A percentile compares a stretch with the other conserved stretches of the same genome.
Evolutionary conservation across 2,797 vertebrate genomes (phyloP).

Genomic region (Halcyon badia): DNA sequence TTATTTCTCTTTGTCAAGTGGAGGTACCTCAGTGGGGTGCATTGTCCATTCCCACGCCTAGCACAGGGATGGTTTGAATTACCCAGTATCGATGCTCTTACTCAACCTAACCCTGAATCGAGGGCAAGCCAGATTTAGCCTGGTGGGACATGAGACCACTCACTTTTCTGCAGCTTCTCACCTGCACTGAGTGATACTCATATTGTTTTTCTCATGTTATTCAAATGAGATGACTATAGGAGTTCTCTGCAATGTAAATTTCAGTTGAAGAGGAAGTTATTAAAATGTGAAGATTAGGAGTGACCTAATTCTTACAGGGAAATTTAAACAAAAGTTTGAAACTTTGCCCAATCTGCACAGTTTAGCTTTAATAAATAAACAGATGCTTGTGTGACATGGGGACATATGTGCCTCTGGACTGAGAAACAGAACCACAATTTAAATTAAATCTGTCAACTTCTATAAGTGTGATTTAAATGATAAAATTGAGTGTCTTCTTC

Average conservation of each 20-base stretch:
- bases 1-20: not conserved
- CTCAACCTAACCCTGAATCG: not conserved
- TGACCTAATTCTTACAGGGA: slow-evolving; percentile 47
- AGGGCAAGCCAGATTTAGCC: not conserved
- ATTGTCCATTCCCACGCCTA: not conserved
- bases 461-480: not conserved
- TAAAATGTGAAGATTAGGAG: slow-evolving; percentile 48
- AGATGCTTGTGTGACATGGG: not conserved
- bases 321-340: slow-evolving; percentile 39
- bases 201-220: slow-evolving; percentile 43
- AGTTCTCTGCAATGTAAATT: slow-evolving; percentile 55
- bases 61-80: not conserved
- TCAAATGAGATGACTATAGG: slow-evolving; percentile 20
- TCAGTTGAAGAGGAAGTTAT: slow-evolving; percentile 67
- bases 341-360: not conserved
- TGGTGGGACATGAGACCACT: not conserved
- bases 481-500: not conserved
- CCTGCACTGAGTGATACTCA: accelerated
- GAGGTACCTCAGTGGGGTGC: not conserved
- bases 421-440: not conserved
- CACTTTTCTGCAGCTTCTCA: not conserved
- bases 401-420: not conserved
- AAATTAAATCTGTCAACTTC: not conserved
- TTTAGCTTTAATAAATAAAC: not conserved
- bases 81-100: not conserved